Evolutionary conservation across 2,113 vertebrate species (phyloP), one percentile per base, ranked within the genome.

Genomic region (Clarias macrocephalus): DNA sequence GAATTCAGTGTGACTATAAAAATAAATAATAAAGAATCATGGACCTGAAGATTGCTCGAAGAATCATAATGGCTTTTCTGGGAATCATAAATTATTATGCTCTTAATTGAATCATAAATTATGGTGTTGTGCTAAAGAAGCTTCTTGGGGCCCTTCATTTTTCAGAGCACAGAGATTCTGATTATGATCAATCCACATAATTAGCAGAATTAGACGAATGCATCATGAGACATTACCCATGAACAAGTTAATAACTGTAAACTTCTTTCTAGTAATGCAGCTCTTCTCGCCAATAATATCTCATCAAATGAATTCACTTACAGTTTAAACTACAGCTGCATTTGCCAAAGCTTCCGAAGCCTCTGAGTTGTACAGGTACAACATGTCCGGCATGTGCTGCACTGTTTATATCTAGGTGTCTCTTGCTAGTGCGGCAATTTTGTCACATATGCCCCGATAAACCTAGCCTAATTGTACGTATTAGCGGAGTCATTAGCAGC

Each of bases 401-500:
- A 25, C 63, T 62, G n/a, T 80, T 62, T 88, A 79, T 68, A 77
- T 66, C 76, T 56, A 42, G 15, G 33, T 68, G 73, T 70, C 33
- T n/a, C 82, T 72, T 48, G 65, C 19, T 15, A 54, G 65, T 60
- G 70, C 3, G 8, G n/a, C 21, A 76, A 59, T 82, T 42, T 77
- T 85, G 65, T 85, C 80, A 84, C 56, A 72, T 70, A 63, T 81
- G 60, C 62, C 68, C 75, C 65, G 48, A 84, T 75, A 21, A 86
- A 56, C 84, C 57, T 73, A 75, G 23, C 23, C n/a, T 79, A 30
- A 81, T 83, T 52, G 82, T 30, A 48, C 48, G 48, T 48, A 85
- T 85, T 59, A 77, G n/a, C 82, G 54, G 73, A 80, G 19, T 72
- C n/a, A 88, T 88, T 88, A 86, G 21, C 37, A 13, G 19, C 62